Evolutionary conservation across 2,797 vertebrate species (phyloP).

Genomic region (Notolabrus celidotus): DNA sequence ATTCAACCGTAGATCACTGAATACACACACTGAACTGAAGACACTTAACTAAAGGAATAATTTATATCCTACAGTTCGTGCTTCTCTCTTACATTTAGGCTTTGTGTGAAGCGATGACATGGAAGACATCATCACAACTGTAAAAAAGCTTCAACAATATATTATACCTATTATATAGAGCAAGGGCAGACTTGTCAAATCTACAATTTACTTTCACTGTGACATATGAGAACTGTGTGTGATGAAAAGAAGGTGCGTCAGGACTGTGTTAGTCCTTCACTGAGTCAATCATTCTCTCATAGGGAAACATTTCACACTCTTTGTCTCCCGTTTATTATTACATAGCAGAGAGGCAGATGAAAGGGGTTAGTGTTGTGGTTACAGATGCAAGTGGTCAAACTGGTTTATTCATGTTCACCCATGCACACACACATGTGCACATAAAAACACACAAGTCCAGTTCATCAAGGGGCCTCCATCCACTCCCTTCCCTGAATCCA

Average conservation of each 20-base stretch:
- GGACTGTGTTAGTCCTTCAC: conserved; percentile 22
- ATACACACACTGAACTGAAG: background rate
- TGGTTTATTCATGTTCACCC: conserved; percentile 17
- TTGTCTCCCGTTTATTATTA: conserved; percentile 4
- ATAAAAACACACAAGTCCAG: conserved; percentile 6
- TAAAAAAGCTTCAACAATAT: background rate
- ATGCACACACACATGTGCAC: background rate
- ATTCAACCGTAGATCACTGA: background rate
- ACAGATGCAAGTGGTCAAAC: conserved; percentile 24
- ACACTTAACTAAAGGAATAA: background rate
- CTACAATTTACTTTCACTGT: conserved; percentile 13
- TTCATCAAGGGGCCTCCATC: conserved; percentile 52
- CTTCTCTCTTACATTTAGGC: conserved; percentile 1
- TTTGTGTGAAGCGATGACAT: background rate
- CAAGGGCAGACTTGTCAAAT: background rate
- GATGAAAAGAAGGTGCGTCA: conserved; percentile 23
- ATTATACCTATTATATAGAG: background rate
- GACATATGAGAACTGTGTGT: conserved; percentile 41
- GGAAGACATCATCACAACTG: background rate
- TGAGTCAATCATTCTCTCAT: conserved; percentile 13
- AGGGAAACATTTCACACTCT: background rate
- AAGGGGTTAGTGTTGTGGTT: background rate
- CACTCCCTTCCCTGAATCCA: conserved; percentile 57
- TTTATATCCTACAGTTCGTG: background rate
- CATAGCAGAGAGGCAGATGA: conserved; percentile 7